phyloP scores from a whole-genome alignment of 2,113 vertebrate genomes.

The Dolichallabes microphthalmus region DNA sequence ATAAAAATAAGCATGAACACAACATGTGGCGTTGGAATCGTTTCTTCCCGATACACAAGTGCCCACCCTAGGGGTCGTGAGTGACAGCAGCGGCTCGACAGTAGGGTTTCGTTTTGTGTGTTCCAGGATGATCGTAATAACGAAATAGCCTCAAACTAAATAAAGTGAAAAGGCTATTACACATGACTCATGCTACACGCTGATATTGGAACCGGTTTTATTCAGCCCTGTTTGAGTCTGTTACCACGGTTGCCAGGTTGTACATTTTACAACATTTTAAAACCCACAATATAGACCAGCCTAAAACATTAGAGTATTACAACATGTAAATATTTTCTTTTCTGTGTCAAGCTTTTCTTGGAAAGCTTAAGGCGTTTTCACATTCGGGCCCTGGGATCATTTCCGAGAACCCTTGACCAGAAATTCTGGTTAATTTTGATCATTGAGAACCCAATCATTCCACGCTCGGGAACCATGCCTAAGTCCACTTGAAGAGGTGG shows the following conservation, averaged over 20 bases:
- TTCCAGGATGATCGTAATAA: neutral
- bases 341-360: neutral
- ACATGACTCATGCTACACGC: neutral
- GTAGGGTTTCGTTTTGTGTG: neutral
- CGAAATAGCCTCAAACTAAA: neutral
- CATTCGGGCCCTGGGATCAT: too few relatives aligned
- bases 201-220: neutral
- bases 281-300: neutral
- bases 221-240: neutral
- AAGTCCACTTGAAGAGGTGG: too few relatives aligned
- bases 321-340: neutral
- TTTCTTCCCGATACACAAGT: neutral
- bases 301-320: neutral
- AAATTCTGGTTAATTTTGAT: too few relatives aligned
- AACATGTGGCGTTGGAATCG: neutral
- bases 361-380: neutral
- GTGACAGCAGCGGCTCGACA: neutral
- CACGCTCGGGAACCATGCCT: too few relatives aligned
- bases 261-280: neutral
- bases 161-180: neutral
- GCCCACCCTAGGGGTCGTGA: neutral
- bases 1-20: neutral
- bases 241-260: neutral
- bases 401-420: too few relatives aligned
- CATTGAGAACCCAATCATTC: too few relatives aligned